Evolutionary conservation across 2,113 vertebrate species (phyloP), one percentile per base, ranked within the genome.

Genomic region (Saimiri boliviensis): DNA sequence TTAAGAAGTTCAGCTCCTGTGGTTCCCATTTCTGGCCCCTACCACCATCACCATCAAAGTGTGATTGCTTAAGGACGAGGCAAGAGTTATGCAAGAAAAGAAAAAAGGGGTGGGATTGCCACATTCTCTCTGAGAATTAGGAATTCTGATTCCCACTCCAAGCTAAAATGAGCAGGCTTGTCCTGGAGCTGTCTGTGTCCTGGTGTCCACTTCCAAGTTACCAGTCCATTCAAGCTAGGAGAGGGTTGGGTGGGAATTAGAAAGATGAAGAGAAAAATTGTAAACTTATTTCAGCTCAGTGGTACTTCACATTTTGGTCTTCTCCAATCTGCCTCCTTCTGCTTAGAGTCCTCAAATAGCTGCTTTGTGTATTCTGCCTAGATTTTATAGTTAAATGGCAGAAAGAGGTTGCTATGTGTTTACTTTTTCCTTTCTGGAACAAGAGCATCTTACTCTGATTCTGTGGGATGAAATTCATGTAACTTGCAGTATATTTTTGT

Each of bases 201-300:
- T 77, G 8, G 3, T 54, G 13, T 12, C 8, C 42, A 66, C 52
- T 90, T 96, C 32, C 8, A 45, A 10, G 13, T 93, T 66, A 93
- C 19, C 7, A 23, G 27, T 66, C 68, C 14, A 27, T 71, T 92
- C 11, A 76, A 19, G 3, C 13, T 19, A 73, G 27, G 2, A 63
- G 8, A 8, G 11, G 12, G 8, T 12, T 1, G 6, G 40, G 60
- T 3, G 32, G 32, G 14, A 27, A 81, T 19, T 56, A 0, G 17
- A 7, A 56, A 17, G 1, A 54, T 56, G 27, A 10, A 54, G 11
- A 32, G 42, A 74, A 30, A 3, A 40, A 35, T 30, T 25, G 37
- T 47, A 71, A 87, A 40, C 17, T 45, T 49, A 70, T 87, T 5
- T 14, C 45, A 56, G 17, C 63, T 68, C 0, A 21, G n/a, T 42